Percentiles rank a stretch among this genome's conserved stretches.
Evolutionary conservation across 2,113 vertebrate genomes (phyloP).

Genomic region (Cyphomyrus discorhynchus): DNA sequence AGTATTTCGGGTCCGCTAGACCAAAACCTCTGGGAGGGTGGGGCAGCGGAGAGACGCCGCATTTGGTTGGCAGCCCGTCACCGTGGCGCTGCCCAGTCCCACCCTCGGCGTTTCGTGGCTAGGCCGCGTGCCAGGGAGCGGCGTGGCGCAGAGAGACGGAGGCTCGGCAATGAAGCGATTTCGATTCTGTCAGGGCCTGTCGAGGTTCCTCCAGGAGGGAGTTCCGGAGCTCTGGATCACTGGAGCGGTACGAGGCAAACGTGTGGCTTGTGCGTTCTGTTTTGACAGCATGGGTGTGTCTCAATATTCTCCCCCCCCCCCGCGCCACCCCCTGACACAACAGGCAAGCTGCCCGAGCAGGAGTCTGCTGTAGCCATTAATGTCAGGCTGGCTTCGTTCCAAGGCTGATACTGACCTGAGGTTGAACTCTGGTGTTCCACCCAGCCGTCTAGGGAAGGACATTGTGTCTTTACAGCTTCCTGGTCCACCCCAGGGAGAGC

Average conservation of each 20-base stretch:
- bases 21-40: neutral
- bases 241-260: neutral
- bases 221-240: neutral
- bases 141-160: neutral
- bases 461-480: neutral
- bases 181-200: neutral
- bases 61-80: neutral
- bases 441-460: slow-evolving; percentile 69
- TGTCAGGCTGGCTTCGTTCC: slow-evolving; percentile 74
- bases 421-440: slow-evolving; percentile 84
- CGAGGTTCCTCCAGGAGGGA: neutral
- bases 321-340: neutral
- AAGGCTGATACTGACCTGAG: slow-evolving; percentile 78
- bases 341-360: slow-evolving; percentile 21
- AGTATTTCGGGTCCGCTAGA: neutral
- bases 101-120: neutral
- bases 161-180: neutral
- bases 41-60: neutral
- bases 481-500: neutral
- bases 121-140: neutral
- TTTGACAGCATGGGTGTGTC: slow-evolving; percentile 4
- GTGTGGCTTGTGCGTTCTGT: neutral
- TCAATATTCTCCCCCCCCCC: neutral
- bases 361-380: slow-evolving; percentile 71
- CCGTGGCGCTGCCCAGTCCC: neutral